These are phyloP conservation scores for Peribatodes rhomboidaria DNA, from an alignment of 2,888 invertebrate genomes.

Conservation along the genomic window DNA sequence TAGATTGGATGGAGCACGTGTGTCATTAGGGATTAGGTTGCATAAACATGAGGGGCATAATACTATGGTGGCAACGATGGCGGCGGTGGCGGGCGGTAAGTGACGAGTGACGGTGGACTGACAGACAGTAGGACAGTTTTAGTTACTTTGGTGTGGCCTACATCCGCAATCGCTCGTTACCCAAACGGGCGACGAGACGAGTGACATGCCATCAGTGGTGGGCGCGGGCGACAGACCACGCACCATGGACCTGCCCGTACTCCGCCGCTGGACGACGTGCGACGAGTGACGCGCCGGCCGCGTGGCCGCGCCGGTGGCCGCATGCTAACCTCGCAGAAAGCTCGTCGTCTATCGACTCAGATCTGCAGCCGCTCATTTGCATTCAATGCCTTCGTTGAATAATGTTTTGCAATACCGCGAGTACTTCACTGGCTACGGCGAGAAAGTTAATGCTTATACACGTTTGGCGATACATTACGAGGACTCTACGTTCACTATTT, in stretches of 20 bases:
- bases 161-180: background rate
- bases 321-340: constrained; percentile 11
- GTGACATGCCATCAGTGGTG: too few relatives aligned
- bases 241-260: too few relatives aligned
- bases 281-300: background rate
- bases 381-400: constrained; percentile 28
- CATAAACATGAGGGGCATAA: constrained; percentile 16
- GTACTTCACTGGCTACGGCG: background rate
- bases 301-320: background rate
- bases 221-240: too few relatives aligned
- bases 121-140: background rate
- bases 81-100: background rate
- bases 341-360: constrained; percentile 1
- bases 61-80: too few relatives aligned
- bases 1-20: background rate
- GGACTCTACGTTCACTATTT: background rate
- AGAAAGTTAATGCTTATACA: constrained; percentile 15
- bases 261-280: too few relatives aligned
- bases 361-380: constrained; percentile 24
- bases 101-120: background rate
- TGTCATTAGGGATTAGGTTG: constrained; percentile 21
- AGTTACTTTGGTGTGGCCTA: background rate
- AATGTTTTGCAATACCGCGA: constrained; percentile 25
- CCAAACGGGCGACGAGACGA: too few relatives aligned
- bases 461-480: background rate